phyloP scores from a whole-genome alignment of 2,797 vertebrate species.

The Chiloscyllium punctatum region DNA sequence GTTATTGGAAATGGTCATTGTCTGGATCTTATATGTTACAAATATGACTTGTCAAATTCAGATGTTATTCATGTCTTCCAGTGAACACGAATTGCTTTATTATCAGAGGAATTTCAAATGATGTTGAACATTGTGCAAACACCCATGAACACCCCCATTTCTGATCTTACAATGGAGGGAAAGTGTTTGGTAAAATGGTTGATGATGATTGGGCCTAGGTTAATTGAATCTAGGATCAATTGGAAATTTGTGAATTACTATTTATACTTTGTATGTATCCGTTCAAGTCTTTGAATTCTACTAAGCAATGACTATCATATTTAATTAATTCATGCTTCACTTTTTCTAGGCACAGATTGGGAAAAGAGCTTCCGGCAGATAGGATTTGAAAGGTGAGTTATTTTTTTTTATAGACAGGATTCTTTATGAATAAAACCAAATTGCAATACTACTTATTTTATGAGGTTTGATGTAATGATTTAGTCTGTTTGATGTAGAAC shows the following conservation, averaged over 20 bases:
- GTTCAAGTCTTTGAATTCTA: neutral
- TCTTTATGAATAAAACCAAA: neutral
- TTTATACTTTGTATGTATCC: neutral
- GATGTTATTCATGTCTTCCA: too few species aligned
- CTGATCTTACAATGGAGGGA: too few species aligned
- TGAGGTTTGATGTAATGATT: neutral
- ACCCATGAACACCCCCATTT: too few species aligned
- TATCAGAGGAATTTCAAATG: too few species aligned
- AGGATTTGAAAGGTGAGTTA: constrained; percentile 96
- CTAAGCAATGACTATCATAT: neutral
- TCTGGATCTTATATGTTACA: too few species aligned
- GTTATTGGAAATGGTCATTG: too few species aligned
- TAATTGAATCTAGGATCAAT: neutral
- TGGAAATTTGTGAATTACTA: neutral
- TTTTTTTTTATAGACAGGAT: constrained; percentile 21
- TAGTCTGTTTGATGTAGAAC: neutral
- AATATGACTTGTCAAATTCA: too few species aligned
- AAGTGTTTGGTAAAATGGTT: too few species aligned
- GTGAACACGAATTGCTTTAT: too few species aligned
- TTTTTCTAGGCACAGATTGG: constrained; percentile 76
- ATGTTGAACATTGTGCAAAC: too few species aligned
- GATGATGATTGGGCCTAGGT: neutral
- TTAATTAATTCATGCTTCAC: constrained; percentile 43
- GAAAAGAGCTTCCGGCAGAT: constrained; percentile 91
- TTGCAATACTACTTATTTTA: neutral